Evolutionary conservation across 1,140 invertebrate genomes (phyloP), one percentile per base, ranked within the genome.

Genomic region (Matsumurasca onukii): DNA sequence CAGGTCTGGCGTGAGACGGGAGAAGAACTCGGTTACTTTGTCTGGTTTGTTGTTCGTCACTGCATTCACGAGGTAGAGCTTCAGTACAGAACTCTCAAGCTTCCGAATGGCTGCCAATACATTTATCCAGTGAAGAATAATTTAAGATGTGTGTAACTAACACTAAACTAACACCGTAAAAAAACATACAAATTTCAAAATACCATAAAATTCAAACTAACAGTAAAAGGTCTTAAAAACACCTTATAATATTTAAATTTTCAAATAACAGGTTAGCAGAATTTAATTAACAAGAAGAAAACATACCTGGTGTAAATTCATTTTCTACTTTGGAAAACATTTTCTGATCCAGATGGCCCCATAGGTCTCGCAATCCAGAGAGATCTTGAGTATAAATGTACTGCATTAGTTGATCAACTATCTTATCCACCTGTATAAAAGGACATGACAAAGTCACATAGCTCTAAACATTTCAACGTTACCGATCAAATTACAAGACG

Each of bases 21-120:
- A 85, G 78, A 98, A 94, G 80, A 98, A 98, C 70, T 98, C 95
- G 45, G 86, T 83, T 51, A 97, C 86, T 81, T 93, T 94, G 25
- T 97, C 95, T 55, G 86, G 83, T 74, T 90, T 90, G 71, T 90
- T 91, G 67, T 88, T 92, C 59, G 90, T 84, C 13, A 91, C 83
- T 49, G 94, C 93, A 77, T 92, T 93, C 0, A 97, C 89, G 49
- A 98, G 76, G 77, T 97, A 98, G 76, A 94, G 86, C 77, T 97
- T 96, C 1, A 97, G 82, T 2, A 98, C 82, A 66, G 93, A 89
- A 75, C 90, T 91, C 79, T 98, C 95, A 67, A 98, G 80, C 80
- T 97, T 97, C 51, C 89, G 87, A 0, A 96, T 86, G 77, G 89
- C 89, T 89, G 74, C 68, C 82, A 84, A 70, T 71, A n/a, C n/a